Base-by-base conservation (phyloP, 2,797 vertebrate species). In the Leptoclinus maculatus region DNA sequence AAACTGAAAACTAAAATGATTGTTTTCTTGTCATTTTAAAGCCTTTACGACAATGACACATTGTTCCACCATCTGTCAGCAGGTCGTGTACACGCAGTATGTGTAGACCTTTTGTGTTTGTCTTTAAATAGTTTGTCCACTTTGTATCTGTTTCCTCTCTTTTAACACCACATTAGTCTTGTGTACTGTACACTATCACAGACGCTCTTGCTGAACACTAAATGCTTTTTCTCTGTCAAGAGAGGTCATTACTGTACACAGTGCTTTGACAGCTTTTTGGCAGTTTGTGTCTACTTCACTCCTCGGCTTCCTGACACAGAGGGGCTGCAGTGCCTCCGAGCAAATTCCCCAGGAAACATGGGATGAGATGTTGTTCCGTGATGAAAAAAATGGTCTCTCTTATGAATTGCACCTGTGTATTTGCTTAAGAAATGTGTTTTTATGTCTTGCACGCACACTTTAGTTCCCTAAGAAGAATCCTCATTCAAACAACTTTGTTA, bases 181-280 rank as follows among this genome's bases (percentile, higher is more conserved):
- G 19, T 38, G n/a, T 41, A 36, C 53, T 81, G 65, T 66, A 66
- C 69, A 75, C 68, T 72, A 78, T 64, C 60, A 51, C 73, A 4
- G 39, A 47, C 53, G 62, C 51, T 75, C 66, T 64, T 67, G 36
- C 79, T 71, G 56, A 76, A 82, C 62, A 39, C 32, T 53, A 78
- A 69, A 83, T 82, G 77, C 27, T 66, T 86, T 82, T 71, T 66
- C 72, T 87, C 86, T 41, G 79, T 83, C 66, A 84, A 73, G 59
- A 88, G 49, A 64, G 54, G 66, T 43, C 70, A 70, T 91, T 85
- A 84, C 63, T 78, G 73, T 79, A 74, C 54, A 62, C 45, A 14
- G 60, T 87, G 79, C 89, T 92, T 84, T 88, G 87, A 89, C 83
- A 74, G 77, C 4, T 83, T 83, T 80, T 75, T 89, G 87, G 83